phyloP scores from a whole-genome alignment of 2,113 vertebrate species.

The Gobio gobio region DNA sequence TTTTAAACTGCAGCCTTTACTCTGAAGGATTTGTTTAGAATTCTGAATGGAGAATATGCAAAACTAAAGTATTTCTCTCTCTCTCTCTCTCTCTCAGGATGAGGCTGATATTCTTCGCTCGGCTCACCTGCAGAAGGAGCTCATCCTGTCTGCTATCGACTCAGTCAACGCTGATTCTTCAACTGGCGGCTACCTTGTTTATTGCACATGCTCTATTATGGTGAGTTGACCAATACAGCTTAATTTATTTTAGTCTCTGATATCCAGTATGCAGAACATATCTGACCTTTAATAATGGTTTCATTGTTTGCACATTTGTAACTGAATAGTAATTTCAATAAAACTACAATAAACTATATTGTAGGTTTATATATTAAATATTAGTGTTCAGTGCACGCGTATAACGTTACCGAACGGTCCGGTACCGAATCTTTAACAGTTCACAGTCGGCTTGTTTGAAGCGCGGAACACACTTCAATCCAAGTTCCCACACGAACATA shows the following conservation, averaged over 20 bases:
- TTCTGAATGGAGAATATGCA: too few species aligned
- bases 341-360: background rate
- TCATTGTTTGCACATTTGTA: background rate
- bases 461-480: too few species aligned
- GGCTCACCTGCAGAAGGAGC: constrained; percentile 94
- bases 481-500: too few species aligned
- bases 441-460: too few species aligned
- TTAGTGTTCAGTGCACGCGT: too few species aligned
- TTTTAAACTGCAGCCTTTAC: constrained; percentile 12
- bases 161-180: constrained; percentile 87
- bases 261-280: too few species aligned
- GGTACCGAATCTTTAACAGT: too few species aligned
- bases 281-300: too few species aligned
- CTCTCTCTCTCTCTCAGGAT: constrained; percentile 75
- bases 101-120: constrained; percentile 87
- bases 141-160: constrained; percentile 93
- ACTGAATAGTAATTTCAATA: background rate
- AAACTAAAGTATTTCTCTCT: background rate
- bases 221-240: constrained; percentile 67
- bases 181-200: constrained; percentile 90
- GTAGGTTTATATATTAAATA: background rate
- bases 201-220: constrained; percentile 94
- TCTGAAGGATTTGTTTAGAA: background rate
- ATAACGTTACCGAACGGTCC: too few species aligned
- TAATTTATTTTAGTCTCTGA: too few species aligned